Conservation (phyloP, 2,113 vertebrate genomes). For the Lampris megalopsis region DNA sequence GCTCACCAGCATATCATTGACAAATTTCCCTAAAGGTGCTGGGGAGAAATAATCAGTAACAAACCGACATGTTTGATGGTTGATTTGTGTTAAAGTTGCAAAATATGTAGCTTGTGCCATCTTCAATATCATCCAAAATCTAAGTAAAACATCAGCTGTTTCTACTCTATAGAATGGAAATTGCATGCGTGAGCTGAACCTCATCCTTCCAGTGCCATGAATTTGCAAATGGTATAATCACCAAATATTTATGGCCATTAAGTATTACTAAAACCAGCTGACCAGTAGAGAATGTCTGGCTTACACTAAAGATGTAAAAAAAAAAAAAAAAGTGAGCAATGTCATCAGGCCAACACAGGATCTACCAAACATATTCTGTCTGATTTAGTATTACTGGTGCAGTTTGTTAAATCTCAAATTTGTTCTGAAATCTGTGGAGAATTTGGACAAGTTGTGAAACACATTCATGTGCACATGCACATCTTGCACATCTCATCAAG, state of each 20-base stretch:
- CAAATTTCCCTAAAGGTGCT: background rate
- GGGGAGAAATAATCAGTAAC: background rate
- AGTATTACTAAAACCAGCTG: slow-evolving; percentile 7
- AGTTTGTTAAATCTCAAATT: background rate
- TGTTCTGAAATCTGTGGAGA: background rate
- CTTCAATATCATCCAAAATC: slow-evolving; percentile 13
- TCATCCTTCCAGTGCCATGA: slow-evolving; percentile 18
- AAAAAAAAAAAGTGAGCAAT: background rate
- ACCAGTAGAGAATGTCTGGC: slow-evolving; percentile 16
- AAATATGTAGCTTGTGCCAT: slow-evolving; percentile 20
- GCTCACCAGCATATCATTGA: slow-evolving; percentile 2
- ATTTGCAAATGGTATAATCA: slow-evolving; percentile 14
- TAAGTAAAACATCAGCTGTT: slow-evolving; percentile 17
- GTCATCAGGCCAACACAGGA: background rate
- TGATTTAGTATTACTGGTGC: background rate
- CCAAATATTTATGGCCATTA: background rate
- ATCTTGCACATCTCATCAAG: too few relatives aligned
- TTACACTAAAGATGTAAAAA: background rate
- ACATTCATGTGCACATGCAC: background rate
- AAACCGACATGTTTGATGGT: too few relatives aligned
- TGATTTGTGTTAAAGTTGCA: background rate
- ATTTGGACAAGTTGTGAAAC: background rate
- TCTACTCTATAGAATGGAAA: slow-evolving; percentile 31
- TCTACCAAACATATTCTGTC: background rate
- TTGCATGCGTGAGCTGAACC: slow-evolving; percentile 54